Percentiles rank a stretch among this genome's conserved stretches.
Conservation (phyloP, 2,888 invertebrate genomes). For the Alentia gelatinosa region DNA sequence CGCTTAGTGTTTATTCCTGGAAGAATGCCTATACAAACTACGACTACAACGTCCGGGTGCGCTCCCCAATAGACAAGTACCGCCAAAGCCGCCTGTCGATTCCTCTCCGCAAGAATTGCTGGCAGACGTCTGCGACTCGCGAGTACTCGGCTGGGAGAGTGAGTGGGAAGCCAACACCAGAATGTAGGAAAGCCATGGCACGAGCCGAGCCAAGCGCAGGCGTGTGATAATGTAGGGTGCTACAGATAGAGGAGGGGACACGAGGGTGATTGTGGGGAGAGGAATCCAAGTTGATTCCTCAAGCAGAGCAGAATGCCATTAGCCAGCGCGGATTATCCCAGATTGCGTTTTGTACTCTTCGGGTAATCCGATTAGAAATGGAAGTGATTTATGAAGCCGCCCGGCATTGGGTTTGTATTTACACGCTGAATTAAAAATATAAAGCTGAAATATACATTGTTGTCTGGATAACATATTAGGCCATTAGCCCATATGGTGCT, state of each 20-base stretch:
- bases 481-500: too few relatives aligned
- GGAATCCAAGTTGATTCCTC: too few relatives aligned
- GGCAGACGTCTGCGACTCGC: background rate
- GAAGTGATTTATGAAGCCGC: too few relatives aligned
- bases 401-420: too few relatives aligned
- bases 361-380: too few relatives aligned
- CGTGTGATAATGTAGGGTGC: background rate
- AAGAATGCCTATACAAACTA: background rate
- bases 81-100: background rate
- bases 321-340: too few relatives aligned
- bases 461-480: too few relatives aligned
- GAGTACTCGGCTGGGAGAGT: background rate
- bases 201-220: background rate
- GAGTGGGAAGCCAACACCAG: background rate
- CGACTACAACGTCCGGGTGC: background rate
- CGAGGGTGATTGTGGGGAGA: background rate
- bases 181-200: background rate
- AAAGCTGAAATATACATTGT: too few relatives aligned
- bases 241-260: background rate
- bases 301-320: too few relatives aligned
- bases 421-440: too few relatives aligned
- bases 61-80: background rate
- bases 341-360: too few relatives aligned
- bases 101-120: background rate
- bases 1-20: background rate